Base-by-base conservation (phyloP, 2,113 vertebrate genomes). In the Saguinus imperator region DNA sequence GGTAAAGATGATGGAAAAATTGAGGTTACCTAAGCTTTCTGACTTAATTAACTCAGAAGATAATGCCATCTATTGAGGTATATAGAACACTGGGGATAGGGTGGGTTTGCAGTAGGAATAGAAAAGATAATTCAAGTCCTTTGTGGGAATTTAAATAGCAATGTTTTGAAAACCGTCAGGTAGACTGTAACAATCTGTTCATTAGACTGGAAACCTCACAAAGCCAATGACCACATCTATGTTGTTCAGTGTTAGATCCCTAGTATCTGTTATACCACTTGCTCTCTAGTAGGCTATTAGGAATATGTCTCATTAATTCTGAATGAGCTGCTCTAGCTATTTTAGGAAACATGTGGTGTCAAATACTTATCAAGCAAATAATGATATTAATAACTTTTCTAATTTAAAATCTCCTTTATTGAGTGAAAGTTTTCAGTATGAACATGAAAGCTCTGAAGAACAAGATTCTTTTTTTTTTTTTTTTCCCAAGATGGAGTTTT, bases 31-130 rank as follows among this genome's bases (percentile, higher is more conserved):
- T 87, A 35, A 84, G 37, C 10, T 61, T 94, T 89, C 45, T 77
- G 40, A 88, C 7, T 45, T 32, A 6, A 83, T 20, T 35, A 68
- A 79, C 27, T 91, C 18, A 72, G 21, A 18, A 32, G 29, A 89
- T 8, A 32, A 87, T 45, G 27, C 1, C 20, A 29, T 68, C 88
- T 43, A 75, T 11, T 10, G 35, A 61, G 95, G 88, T 79, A 25
- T 2, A 25, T 1, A 3, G 43, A 77, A 64, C 81, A n/a, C 6
- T 27, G 3, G 1, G 2, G 37, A 55, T 37, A 52, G 61, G 52
- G 27, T 48, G 29, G 17, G 37, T 29, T n/a, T 64, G 27, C 20
- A 23, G 1, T 0, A 12, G 8, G 5, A 0, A 4, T 35, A 2
- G 23, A 14, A 73, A 82, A 66, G 23, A 72, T 0, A 9, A 48